Evolutionary conservation across 2,888 invertebrate genomes (phyloP).

Genomic region (Notodonta ziczac): DNA sequence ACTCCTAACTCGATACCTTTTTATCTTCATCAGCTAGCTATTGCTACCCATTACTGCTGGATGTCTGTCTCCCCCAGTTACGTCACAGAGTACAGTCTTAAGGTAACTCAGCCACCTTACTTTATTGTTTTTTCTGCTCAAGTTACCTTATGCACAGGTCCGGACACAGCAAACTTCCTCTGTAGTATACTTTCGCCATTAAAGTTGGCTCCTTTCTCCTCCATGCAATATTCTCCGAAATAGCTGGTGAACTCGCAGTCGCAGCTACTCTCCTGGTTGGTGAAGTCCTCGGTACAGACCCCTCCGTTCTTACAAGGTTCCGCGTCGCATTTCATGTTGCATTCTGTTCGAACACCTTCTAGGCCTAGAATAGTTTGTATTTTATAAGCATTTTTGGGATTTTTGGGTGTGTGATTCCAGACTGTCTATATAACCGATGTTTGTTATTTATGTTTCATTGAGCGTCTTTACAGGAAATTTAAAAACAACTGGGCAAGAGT

Average conservation of each 20-base stretch:
- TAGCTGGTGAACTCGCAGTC: slow-evolving; percentile 96
- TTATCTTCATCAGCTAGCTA: too few species aligned
- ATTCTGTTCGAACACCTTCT: slow-evolving; percentile 90
- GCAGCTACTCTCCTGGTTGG: slow-evolving; percentile 93
- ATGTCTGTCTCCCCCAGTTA: too few species aligned
- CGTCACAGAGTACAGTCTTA: too few species aligned
- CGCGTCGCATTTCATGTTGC: slow-evolving; percentile 95
- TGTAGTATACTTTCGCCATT: slow-evolving; percentile 93
- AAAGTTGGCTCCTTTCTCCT: slow-evolving; percentile 95
- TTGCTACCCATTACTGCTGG: too few species aligned
- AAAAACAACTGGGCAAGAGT: too few species aligned
- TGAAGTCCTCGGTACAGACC: slow-evolving; percentile 94
- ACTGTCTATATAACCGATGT: too few species aligned
- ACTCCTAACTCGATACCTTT: too few species aligned
- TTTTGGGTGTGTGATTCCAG: too few species aligned
- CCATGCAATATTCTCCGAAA: slow-evolving; percentile 93
- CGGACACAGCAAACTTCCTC: slow-evolving; percentile 89
- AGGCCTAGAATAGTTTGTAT: slow-evolving; percentile 63
- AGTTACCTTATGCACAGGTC: slow-evolving; percentile 85
- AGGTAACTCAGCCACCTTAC: neutral
- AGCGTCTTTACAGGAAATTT: too few species aligned
- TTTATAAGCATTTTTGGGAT: too few species aligned
- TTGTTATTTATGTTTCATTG: too few species aligned
- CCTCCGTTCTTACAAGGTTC: slow-evolving; percentile 95
- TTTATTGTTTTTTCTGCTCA: neutral